These are phyloP conservation scores for Acanthacorydalis orientalis DNA, from an alignment of 2,888 invertebrate genomes.

Conservation along the genomic window DNA sequence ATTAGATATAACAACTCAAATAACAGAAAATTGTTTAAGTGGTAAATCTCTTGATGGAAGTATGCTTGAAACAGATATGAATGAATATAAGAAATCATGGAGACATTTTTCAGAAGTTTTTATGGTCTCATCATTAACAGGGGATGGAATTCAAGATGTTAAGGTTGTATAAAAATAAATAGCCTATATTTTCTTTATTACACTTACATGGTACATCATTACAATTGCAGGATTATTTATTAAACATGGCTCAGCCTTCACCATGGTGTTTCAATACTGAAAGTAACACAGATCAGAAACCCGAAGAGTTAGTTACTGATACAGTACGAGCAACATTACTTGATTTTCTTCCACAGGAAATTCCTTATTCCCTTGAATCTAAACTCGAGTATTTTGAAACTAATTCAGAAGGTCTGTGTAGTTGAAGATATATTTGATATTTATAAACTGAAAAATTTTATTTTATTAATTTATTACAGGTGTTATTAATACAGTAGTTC, in stretches of 20 bases:
- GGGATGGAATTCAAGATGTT: slow-evolving; percentile 26
- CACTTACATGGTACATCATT: slow-evolving; percentile 1
- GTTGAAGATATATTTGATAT: too few species aligned
- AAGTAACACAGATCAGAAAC: slow-evolving; percentile 56
- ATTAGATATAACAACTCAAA: slow-evolving; percentile 47
- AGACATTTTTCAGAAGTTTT: slow-evolving; percentile 76
- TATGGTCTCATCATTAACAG: slow-evolving; percentile 73
- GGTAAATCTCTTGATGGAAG: slow-evolving; percentile 17
- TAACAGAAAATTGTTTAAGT: slow-evolving; percentile 39
- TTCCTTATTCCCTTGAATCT: slow-evolving; percentile 63
- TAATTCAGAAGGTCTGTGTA: slow-evolving; percentile 28
- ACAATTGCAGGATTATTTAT: slow-evolving; percentile 44
- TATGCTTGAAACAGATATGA: slow-evolving; percentile 9
- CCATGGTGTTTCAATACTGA: slow-evolving; percentile 50
- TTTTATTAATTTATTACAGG: slow-evolving; percentile 19
- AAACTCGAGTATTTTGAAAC: slow-evolving; percentile 49
- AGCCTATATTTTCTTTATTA: not conserved
- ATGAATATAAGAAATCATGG: slow-evolving; percentile 33
- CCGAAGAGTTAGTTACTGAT: slow-evolving; percentile 49
- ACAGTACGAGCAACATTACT: slow-evolving; percentile 70
- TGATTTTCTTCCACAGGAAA: slow-evolving; percentile 67
- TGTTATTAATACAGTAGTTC: slow-evolving; percentile 35
- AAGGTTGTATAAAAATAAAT: slow-evolving; percentile 9
- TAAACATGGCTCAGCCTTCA: slow-evolving; percentile 44
- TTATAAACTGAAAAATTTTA: slow-evolving; percentile 10